Evolutionary conservation across 2,797 vertebrate genomes (phyloP).

Genomic region (Peromyscus melanophrys): DNA sequence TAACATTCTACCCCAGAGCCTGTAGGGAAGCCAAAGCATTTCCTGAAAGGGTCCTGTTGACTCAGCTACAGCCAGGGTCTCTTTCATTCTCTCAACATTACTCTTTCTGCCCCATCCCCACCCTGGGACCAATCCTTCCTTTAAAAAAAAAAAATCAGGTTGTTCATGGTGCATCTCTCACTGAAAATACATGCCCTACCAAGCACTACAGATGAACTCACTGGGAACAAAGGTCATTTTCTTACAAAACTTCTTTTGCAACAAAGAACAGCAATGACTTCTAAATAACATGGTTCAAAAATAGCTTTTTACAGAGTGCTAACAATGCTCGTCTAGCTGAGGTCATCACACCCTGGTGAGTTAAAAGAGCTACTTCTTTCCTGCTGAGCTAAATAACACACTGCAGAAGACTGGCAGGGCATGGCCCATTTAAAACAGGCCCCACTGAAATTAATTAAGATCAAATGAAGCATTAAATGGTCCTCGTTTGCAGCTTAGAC

Average conservation of each 20-base stretch:
- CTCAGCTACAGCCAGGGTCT: slow-evolving; percentile 12
- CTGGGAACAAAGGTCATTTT: slow-evolving; percentile 82
- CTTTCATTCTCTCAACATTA: not conserved
- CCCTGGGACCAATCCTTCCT: not conserved
- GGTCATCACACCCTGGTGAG: slow-evolving; percentile 84
- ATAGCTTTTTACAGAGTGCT: slow-evolving; percentile 84
- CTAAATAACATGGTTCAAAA: slow-evolving; percentile 87
- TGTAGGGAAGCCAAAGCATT: slow-evolving; percentile 57
- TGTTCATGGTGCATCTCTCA: slow-evolving; percentile 17
- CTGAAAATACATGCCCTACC: slow-evolving; percentile 67
- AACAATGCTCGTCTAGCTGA: slow-evolving; percentile 84
- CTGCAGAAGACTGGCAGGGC: slow-evolving; percentile 74
- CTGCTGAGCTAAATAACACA: slow-evolving; percentile 84
- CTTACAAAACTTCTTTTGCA: slow-evolving; percentile 82
- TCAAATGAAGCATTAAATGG: slow-evolving; percentile 80
- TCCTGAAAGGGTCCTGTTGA: slow-evolving; percentile 60
- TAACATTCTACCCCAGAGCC: slow-evolving; percentile 61
- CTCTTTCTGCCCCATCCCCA: slow-evolving; percentile 1
- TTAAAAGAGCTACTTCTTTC: slow-evolving; percentile 84
- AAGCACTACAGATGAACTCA: slow-evolving; percentile 72
- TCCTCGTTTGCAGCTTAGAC: slow-evolving; percentile 67
- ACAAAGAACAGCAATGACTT: slow-evolving; percentile 84
- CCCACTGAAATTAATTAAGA: slow-evolving; percentile 84
- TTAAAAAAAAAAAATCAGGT: not conserved
- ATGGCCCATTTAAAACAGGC: slow-evolving; percentile 84